phyloP scores from a whole-genome alignment of 1,140 invertebrate genomes.

The Trachymyrmex septentrionalis region DNA sequence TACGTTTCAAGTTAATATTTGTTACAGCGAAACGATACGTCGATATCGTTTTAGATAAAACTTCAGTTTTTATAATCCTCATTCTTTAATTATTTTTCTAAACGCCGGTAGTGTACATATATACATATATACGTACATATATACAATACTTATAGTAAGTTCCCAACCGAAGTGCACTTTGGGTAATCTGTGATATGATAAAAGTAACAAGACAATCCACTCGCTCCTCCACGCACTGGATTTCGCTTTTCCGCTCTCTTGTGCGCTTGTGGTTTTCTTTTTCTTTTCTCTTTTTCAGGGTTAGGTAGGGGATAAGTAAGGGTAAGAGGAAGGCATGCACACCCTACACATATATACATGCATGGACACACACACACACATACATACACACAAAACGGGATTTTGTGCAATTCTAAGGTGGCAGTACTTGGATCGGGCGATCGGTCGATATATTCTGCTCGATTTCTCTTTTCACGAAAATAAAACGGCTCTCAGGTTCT shows the following conservation, averaged over 20 bases:
- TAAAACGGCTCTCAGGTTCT: background rate
- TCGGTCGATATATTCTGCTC: background rate
- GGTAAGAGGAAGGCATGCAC: conserved; percentile 17
- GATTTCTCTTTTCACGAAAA: background rate
- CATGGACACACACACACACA: background rate
- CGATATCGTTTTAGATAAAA: conserved; percentile 3
- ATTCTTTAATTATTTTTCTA: conserved; percentile 16
- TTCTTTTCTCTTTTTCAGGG: background rate
- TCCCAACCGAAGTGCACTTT: conserved; percentile 78
- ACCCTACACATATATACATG: conserved; percentile 3
- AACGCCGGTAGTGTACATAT: background rate
- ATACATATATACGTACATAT: background rate
- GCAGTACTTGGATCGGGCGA: conserved; percentile 52
- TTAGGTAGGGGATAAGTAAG: background rate
- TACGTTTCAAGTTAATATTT: background rate
- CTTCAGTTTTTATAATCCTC: conserved; percentile 1
- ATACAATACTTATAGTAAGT: conserved; percentile 13
- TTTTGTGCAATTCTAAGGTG: conserved; percentile 79
- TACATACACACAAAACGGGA: conserved; percentile 68
- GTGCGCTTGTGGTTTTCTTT: conserved; percentile 64
- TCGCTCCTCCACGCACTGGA: conserved; percentile 65
- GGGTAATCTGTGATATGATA: conserved; percentile 86
- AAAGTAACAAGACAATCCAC: conserved; percentile 67
- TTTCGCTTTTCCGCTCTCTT: conserved; percentile 63
- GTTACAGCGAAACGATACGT: background rate